Conservation (phyloP, 2,797 vertebrate species). For the Otolemur crassicaudatus region DNA sequence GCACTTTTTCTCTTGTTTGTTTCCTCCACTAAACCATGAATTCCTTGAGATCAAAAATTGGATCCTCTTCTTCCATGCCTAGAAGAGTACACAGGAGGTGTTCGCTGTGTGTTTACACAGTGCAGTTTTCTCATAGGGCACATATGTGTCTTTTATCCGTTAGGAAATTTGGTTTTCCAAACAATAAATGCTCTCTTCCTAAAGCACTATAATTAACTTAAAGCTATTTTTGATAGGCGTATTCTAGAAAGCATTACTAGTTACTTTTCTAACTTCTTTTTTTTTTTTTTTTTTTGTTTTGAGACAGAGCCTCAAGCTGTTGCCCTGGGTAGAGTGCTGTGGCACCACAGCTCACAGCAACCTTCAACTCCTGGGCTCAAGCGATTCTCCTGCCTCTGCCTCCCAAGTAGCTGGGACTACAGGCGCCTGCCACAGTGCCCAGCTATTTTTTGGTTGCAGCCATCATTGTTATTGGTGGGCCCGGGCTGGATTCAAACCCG, state of each 20-base stretch:
- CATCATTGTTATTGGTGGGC: too few species aligned
- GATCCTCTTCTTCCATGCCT: not conserved
- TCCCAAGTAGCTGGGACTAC: too few species aligned
- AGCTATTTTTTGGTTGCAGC: too few species aligned
- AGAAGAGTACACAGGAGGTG: not conserved
- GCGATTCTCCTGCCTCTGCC: too few species aligned
- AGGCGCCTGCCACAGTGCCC: too few species aligned
- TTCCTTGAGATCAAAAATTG: not conserved
- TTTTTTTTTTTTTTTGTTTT: too few species aligned
- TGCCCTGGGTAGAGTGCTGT: too few species aligned
- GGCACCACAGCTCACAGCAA: too few species aligned
- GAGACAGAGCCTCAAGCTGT: too few species aligned
- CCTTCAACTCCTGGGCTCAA: too few species aligned
- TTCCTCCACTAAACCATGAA: not conserved
- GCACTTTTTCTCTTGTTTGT: not conserved
- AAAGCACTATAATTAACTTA: not conserved
- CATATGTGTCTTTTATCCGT: not conserved
- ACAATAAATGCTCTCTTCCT: not conserved
- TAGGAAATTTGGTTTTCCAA: constrained; percentile 24
- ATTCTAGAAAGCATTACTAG: not conserved
- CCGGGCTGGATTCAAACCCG: too few species aligned
- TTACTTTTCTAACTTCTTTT: not conserved
- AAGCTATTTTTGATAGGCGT: not conserved
- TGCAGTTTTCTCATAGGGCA: not conserved
- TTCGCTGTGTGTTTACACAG: not conserved